phyloP scores from a whole-genome alignment of 1,140 invertebrate genomes.

The Drosophila arizonae region DNA sequence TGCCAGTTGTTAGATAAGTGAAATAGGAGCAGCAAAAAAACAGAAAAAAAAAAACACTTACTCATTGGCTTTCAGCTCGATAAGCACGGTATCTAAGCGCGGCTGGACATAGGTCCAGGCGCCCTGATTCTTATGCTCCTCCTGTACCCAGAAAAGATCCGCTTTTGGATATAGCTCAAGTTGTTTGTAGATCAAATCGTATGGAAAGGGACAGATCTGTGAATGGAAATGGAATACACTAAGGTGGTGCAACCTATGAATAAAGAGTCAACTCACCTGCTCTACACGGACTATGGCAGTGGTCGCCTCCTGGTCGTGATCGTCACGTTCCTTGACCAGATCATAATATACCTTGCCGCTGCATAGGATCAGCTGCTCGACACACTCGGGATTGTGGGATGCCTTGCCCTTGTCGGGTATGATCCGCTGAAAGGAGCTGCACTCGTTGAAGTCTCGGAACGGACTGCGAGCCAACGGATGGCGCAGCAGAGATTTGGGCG shows the following conservation, averaged over 20 bases:
- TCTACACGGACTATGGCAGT: constrained; percentile 95
- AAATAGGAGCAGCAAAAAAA: constrained; percentile 2
- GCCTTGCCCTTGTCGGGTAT: constrained; percentile 92
- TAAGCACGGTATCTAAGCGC: constrained; percentile 91
- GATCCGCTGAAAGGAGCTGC: constrained; percentile 89
- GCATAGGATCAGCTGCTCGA: constrained; percentile 96
- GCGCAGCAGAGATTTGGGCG: constrained; percentile 97
- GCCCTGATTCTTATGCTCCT: constrained; percentile 99
- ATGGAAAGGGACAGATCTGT: constrained; percentile 98
- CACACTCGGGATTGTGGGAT: constrained; percentile 87
- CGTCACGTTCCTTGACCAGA: constrained; percentile 92
- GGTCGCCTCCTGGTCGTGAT: constrained; percentile 89
- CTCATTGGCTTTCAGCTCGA: constrained; percentile 45
- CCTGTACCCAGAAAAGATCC: constrained; percentile 95
- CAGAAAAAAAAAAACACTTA: constrained; percentile 44
- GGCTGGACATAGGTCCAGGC: constrained; percentile 97
- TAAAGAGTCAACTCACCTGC: constrained; percentile 86
- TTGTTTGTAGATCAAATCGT: constrained; percentile 95
- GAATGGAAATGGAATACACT: neutral
- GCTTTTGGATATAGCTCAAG: constrained; percentile 96
- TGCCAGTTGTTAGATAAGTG: neutral
- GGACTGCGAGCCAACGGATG: constrained; percentile 97
- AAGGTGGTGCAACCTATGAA: too few species aligned
- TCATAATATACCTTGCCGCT: constrained; percentile 99
- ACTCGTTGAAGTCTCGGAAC: constrained; percentile 96